Evolutionary conservation across 1,140 invertebrate genomes (phyloP).

Genomic region (Odontomachus brunneus): DNA sequence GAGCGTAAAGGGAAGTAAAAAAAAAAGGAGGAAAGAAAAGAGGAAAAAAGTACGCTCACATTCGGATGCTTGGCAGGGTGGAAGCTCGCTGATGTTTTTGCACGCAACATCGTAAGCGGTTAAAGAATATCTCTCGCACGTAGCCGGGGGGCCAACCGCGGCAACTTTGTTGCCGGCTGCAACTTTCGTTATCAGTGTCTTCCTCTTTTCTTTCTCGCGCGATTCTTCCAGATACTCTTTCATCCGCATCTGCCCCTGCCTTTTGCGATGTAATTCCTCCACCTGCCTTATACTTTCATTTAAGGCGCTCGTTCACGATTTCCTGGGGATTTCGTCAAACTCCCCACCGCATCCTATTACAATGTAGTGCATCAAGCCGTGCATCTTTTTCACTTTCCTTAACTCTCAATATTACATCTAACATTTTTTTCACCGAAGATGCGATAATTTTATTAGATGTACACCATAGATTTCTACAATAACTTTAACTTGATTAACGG

Average conservation of each 20-base stretch:
- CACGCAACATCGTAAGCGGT: slow-evolving; percentile 28
- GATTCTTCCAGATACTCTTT: slow-evolving; percentile 20
- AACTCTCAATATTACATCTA: no score
- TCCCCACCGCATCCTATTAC: background rate
- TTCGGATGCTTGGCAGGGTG: background rate
- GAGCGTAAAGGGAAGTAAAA: background rate
- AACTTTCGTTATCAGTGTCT: slow-evolving; percentile 37
- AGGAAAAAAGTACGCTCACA: background rate
- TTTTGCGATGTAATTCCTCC: slow-evolving; percentile 28
- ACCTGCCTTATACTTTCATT: slow-evolving; percentile 4
- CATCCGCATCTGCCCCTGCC: slow-evolving; percentile 8
- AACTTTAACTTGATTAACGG: no score
- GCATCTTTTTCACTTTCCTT: no score
- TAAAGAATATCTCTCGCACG: slow-evolving; percentile 47
- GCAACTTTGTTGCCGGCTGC: slow-evolving; percentile 23
- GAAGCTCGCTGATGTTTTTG: slow-evolving; percentile 47
- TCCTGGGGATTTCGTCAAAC: slow-evolving; percentile 23
- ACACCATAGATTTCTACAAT: no score
- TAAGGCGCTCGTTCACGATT: background rate
- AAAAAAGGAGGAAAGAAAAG: no score
- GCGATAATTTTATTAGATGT: no score
- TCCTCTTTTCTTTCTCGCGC: background rate
- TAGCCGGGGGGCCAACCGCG: slow-evolving; percentile 34
- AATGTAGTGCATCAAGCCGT: background rate
- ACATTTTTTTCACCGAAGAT: no score